Conservation (phyloP, 2,888 invertebrate genomes). For the Incurvaria masculella region DNA sequence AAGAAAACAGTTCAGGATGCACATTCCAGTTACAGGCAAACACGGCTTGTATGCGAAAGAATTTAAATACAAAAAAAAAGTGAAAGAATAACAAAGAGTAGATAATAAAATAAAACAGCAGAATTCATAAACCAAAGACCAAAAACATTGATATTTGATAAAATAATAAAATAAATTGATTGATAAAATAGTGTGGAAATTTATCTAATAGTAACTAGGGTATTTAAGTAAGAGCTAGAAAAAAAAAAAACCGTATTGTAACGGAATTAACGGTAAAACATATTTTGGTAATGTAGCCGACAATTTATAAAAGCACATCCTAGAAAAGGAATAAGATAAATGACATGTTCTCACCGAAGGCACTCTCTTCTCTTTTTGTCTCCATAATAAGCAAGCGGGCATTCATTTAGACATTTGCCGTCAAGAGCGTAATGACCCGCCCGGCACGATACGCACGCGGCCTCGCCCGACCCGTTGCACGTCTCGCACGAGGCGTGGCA, state of each 20-base stretch:
- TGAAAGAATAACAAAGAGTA: slow-evolving; percentile 12
- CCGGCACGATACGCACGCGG: slow-evolving; percentile 77
- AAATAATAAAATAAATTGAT: no score
- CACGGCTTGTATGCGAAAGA: slow-evolving; percentile 12
- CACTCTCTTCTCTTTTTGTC: slow-evolving; percentile 78
- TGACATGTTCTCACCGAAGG: slow-evolving; percentile 50
- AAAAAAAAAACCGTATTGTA: no score
- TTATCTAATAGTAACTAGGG: no score
- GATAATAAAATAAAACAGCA: slow-evolving; percentile 7
- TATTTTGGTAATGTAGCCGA: no score
- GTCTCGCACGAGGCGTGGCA: slow-evolving; percentile 80
- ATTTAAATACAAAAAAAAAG: slow-evolving; percentile 7
- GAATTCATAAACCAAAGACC: no score
- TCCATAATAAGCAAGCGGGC: slow-evolving; percentile 70
- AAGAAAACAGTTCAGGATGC: slow-evolving; percentile 3
- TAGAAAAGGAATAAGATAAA: no score
- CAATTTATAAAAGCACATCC: no score
- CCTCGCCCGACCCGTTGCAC: slow-evolving; percentile 74
- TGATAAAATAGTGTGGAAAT: no score
- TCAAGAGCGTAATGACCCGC: slow-evolving; percentile 68
- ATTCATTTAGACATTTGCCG: slow-evolving; percentile 69
- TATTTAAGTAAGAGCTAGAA: no score
- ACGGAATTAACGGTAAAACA: no score
- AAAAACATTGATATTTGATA: no score
- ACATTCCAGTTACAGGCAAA: no score